Conservation (phyloP, 2,888 invertebrate genomes). For the Taenaris catops region DNA sequence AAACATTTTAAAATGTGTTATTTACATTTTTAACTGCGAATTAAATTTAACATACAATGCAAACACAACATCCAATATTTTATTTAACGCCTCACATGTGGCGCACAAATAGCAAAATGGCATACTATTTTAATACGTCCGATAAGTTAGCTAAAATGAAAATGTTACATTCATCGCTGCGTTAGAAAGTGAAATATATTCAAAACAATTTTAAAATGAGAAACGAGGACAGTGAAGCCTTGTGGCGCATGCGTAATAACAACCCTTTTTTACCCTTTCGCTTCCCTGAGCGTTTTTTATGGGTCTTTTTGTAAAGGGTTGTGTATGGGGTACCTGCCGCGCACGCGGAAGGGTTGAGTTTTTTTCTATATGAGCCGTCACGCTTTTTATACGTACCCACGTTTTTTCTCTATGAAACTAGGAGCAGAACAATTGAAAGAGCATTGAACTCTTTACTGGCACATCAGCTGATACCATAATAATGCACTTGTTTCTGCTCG, state of each 20-base stretch:
- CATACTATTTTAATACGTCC: too few species aligned
- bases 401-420: slow-evolving; percentile 53
- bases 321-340: slow-evolving; percentile 74
- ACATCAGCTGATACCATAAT: slow-evolving; percentile 73
- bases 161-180: too few species aligned
- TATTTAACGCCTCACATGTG: too few species aligned
- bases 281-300: slow-evolving; percentile 71
- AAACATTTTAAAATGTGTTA: too few species aligned
- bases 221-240: slow-evolving; percentile 68
- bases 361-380: slow-evolving; percentile 61
- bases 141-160: too few species aligned
- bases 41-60: too few species aligned
- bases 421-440: slow-evolving; percentile 59
- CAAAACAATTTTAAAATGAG: slow-evolving; percentile 54
- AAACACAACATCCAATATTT: too few species aligned
- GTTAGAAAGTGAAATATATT: too few species aligned
- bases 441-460: slow-evolving; percentile 65
- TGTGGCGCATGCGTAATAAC: slow-evolving; percentile 71
- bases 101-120: too few species aligned
- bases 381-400: slow-evolving; percentile 46
- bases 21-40: too few species aligned
- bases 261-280: slow-evolving; percentile 78
- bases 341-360: slow-evolving; percentile 69
- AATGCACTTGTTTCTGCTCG: slow-evolving; percentile 61
- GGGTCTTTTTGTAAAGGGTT: slow-evolving; percentile 76